These are phyloP conservation scores for Sebastolobus alascanus DNA, from an alignment of 2,797 vertebrate species.

Conservation along the genomic window DNA sequence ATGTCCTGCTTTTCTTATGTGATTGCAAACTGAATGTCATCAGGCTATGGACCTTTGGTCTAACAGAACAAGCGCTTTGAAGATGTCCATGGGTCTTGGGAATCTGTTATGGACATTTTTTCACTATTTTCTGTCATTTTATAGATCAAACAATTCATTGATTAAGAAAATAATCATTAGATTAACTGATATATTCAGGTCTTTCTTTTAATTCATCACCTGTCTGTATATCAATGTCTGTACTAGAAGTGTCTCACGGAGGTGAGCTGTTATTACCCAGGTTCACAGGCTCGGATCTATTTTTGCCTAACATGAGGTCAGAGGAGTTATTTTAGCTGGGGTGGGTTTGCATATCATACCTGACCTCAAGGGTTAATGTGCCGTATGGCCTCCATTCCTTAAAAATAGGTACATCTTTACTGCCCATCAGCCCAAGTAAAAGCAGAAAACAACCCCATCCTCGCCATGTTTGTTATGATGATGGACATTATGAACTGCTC, in stretches of 20 bases:
- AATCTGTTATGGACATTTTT: background rate
- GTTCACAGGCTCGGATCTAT: conserved; percentile 57
- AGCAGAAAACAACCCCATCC: background rate
- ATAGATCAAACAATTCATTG: too few relatives aligned
- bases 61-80: too few relatives aligned
- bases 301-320: conserved; percentile 68
- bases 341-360: conserved; percentile 60
- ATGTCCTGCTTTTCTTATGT: background rate
- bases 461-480: background rate
- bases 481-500: background rate
- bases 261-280: conserved; percentile 33
- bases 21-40: background rate
- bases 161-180: background rate
- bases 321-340: conserved; percentile 53
- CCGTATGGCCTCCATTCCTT: conserved; percentile 44
- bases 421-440: conserved; percentile 20
- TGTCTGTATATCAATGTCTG: background rate
- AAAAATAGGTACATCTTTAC: conserved; percentile 61
- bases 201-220: background rate
- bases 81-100: background rate
- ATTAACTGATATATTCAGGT: background rate
- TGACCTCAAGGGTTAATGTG: conserved; percentile 66
- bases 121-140: background rate
- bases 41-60: background rate
- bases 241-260: background rate